Conservation (phyloP, 2,797 vertebrate genomes). For the Megalops cyprinoides region DNA sequence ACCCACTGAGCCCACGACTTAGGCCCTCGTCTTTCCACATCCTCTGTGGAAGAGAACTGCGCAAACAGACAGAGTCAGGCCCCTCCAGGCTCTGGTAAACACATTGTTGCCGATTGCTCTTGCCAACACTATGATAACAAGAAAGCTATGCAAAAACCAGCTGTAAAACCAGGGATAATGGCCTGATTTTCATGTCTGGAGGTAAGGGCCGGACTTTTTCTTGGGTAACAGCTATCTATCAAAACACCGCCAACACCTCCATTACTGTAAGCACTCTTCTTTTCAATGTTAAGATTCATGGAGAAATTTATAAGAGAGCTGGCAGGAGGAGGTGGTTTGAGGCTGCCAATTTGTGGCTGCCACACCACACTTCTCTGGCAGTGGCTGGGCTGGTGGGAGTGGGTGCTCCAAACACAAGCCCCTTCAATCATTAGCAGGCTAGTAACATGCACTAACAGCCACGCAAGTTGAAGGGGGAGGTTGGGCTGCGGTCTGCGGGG, state of each 20-base stretch:
- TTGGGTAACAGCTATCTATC: neutral
- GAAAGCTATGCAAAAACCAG: slow-evolving; percentile 28
- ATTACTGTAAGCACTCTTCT: slow-evolving; percentile 11
- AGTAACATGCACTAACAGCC: neutral
- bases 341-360: slow-evolving; percentile 30
- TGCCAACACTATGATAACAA: slow-evolving; percentile 40
- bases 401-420: neutral
- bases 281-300: neutral
- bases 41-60: no score
- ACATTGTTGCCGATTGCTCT: slow-evolving; percentile 30
- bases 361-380: neutral
- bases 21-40: no score
- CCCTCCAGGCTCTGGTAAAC: slow-evolving; percentile 45
- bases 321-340: slow-evolving; percentile 2
- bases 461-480: neutral
- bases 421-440: neutral
- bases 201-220: slow-evolving; percentile 26
- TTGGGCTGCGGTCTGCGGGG: neutral
- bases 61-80: neutral
- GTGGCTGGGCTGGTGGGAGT: neutral
- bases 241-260: neutral
- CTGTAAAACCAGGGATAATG: slow-evolving; percentile 41
- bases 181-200: slow-evolving; percentile 35
- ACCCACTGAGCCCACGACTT: no score
- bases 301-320: slow-evolving; percentile 6